Percentiles rank a stretch among this genome's conserved stretches.
Evolutionary conservation across 2,113 vertebrate species (phyloP).

Genomic region (Grammomys dolichurus): DNA sequence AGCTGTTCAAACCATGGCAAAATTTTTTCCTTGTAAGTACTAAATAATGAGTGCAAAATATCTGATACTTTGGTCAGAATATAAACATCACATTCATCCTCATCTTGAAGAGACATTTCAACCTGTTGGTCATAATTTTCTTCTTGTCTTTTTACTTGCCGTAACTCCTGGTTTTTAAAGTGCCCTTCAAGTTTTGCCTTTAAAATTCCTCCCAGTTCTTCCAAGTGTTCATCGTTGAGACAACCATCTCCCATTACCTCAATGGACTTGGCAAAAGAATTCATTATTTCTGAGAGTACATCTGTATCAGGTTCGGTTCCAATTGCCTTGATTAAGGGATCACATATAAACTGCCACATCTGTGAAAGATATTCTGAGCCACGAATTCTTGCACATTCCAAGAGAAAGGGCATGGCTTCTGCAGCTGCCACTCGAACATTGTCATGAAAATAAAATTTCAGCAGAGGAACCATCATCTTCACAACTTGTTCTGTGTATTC

Average conservation of each 20-base stretch:
- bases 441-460: slow-evolving; percentile 99
- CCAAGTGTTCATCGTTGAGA: slow-evolving; percentile 97
- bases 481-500: slow-evolving; percentile 99
- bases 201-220: slow-evolving; percentile 97
- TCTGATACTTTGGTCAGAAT: slow-evolving; percentile 99
- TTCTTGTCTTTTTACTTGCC: slow-evolving; percentile 99
- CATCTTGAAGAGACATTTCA: slow-evolving; percentile 97
- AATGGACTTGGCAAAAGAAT: slow-evolving; percentile 98
- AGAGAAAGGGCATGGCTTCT: slow-evolving; percentile 97
- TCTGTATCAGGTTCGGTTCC: slow-evolving; percentile 98
- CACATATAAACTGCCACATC: slow-evolving; percentile 99
- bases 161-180: slow-evolving; percentile 99
- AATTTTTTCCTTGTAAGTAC: slow-evolving; percentile 97
- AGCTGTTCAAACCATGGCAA: slow-evolving; percentile 98
- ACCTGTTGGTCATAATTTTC: slow-evolving; percentile 99
- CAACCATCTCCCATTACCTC: slow-evolving; percentile 99
- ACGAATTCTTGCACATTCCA: slow-evolving; percentile 95
- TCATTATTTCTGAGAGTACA: slow-evolving; percentile 99
- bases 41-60: slow-evolving; percentile 98
- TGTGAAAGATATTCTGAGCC: slow-evolving; percentile 97
- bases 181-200: slow-evolving; percentile 98
- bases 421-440: slow-evolving; percentile 98
- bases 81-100: slow-evolving; percentile 99
- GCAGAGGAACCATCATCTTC: slow-evolving; percentile 98
- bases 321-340: slow-evolving; percentile 98